These are phyloP conservation scores for Myotis myotis DNA, from an alignment of 2,797 vertebrate species.

Conservation along the genomic window DNA sequence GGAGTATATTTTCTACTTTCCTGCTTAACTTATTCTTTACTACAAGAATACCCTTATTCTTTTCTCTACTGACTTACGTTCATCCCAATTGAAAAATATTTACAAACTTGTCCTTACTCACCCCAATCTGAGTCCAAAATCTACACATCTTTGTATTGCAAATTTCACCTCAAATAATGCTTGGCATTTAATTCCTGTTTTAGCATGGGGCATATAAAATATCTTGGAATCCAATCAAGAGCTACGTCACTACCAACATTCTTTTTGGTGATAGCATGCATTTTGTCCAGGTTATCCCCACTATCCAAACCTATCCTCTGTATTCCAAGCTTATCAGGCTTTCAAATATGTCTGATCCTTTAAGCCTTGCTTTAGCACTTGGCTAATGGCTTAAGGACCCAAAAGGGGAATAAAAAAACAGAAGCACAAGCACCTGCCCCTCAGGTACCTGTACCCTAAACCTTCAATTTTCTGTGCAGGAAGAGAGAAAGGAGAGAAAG, in stretches of 20 bases:
- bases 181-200: constrained; percentile 23
- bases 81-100: constrained; percentile 4
- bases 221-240: background rate
- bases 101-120: constrained; percentile 14
- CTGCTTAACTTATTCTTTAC: constrained; percentile 22
- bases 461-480: background rate
- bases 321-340: constrained; percentile 4
- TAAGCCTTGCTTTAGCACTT: constrained; percentile 8
- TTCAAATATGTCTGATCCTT: constrained; percentile 20
- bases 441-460: background rate
- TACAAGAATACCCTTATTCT: background rate
- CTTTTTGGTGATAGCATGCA: background rate
- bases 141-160: background rate
- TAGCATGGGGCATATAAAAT: background rate
- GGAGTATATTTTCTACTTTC: constrained; percentile 28
- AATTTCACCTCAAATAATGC: constrained; percentile 24
- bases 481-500: background rate
- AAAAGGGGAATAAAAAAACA: background rate
- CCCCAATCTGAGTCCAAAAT: background rate
- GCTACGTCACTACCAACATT: background rate
- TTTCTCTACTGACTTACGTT: constrained; percentile 23
- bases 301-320: constrained; percentile 10
- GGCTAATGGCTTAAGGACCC: background rate
- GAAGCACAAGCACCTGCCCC: background rate
- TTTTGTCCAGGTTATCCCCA: constrained; percentile 27